Evolutionary conservation across 2,797 vertebrate genomes (phyloP), one percentile per base, ranked within the genome.

Genomic region (Dromococcyx pavoninus): DNA sequence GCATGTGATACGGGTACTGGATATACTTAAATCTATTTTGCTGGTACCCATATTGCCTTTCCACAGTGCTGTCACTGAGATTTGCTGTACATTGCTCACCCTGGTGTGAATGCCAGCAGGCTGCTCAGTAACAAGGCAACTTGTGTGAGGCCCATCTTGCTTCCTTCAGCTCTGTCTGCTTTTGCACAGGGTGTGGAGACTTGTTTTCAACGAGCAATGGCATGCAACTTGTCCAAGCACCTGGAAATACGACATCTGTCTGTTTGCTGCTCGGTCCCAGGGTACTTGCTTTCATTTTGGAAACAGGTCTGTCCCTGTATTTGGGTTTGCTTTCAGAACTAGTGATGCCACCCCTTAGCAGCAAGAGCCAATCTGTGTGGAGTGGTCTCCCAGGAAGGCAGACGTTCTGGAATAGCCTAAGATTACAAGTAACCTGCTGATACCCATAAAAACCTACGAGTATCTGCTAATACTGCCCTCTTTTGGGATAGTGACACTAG

Each of bases 301-400:
- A 73, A 89, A 25, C 10, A 48, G 57, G 11, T 6, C 5, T 37
- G 21, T 8, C 51, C 33, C 37, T 54, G 2, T 54, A 3, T 57
- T 50, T 64, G 24, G 43, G 57, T 43, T 81, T 3, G 1, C 48
- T 92, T 85, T 60, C 41, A 81, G 46, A 22, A 25, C 11, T 19
- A 5, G 17, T 35, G 56, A 43, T 88, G 41, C 65, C 32, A 8
- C 54, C 22, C 10, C 60, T 60, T 62, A 58, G 37, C 35, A 77
- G 75, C 56, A 35, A 25, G 58, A 78, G 30, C 13, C 0, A 0
- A 7, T 24, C 44, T 28, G 22, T 37, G 56, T 9, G 1, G 30
- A 44, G 9, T 7, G 0, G 12, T 82, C 16, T 62, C 32, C 48
- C 24, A 51, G 60, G 41, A 86, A 46, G n/a, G 54, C 60, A 44